Evolutionary conservation across 2,888 invertebrate genomes (phyloP), one percentile per base, ranked within the genome.

Genomic region (Ormyrus pomaceus): DNA sequence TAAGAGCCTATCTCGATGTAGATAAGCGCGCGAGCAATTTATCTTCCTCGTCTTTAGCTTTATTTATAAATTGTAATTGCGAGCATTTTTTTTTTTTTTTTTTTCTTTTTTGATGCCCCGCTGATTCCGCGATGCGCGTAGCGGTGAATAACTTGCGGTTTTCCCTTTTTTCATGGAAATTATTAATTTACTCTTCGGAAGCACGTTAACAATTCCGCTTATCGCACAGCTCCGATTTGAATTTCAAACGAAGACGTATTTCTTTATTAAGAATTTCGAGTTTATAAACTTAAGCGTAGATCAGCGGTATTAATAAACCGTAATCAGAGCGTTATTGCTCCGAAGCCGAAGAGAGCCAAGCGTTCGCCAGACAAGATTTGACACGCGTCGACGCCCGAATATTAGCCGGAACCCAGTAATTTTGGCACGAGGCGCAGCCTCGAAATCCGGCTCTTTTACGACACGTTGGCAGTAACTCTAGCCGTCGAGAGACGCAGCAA

Each of bases 351-450:
- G 10, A 50, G 34, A n/a, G 48, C 56, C 8, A 56, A 58, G 73
- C 11, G 65, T 13, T 48, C 48, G 45, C 8, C 46, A 46, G 11
- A 34, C 34, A 34, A 34, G 79, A 74, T 74, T 74, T 79, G 81
- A 77, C 81, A 77, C 76, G 75, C 73, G 81, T 82, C 77, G 65
- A 81, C 77, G 83, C 69, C 82, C 71, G 83, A 83, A 81, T 84
- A 82, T 82, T 79, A 84, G 73, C 73, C 34, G 34, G 82, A 81
- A 82, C 83, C 84, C 82, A 89, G 85, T 89, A 90, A 90, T 90
- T 89, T 90, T 82, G 87, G 45, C 68, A 51, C n/a, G 50, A 50
- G 50, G 46, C 19, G 34, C 55, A 50, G 71, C 61, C 7, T 56
- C 56, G 69, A 55, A 56, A 8, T 11, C 34, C 4, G 9, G 64